Conservation (phyloP, 92 coral and sea anemone genomes). For the Paramuricea clavata region DNA sequence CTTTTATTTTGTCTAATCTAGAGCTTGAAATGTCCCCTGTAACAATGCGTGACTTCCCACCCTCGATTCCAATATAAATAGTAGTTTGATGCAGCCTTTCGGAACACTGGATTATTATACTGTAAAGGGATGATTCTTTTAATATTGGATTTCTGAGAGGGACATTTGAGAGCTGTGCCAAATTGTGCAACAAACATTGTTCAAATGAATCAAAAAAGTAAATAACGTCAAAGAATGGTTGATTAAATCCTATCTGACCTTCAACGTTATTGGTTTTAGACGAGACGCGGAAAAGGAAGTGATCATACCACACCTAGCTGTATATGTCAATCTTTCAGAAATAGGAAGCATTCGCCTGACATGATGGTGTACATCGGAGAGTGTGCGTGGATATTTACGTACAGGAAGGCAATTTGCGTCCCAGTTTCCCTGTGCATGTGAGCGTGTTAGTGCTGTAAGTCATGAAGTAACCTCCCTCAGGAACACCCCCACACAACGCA, state of each 20-base stretch:
- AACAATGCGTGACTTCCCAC: too few species aligned
- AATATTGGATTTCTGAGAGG: background rate
- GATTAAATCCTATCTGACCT: background rate
- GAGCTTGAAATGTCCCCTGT: too few species aligned
- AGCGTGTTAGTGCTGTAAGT: too few species aligned
- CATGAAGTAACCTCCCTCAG: too few species aligned
- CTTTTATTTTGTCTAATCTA: too few species aligned
- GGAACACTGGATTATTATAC: too few species aligned
- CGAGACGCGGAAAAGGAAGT: constrained; percentile 15
- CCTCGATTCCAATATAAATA: too few species aligned
- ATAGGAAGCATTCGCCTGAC: background rate
- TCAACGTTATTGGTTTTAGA: background rate
- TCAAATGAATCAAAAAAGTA: background rate
- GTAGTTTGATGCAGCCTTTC: too few species aligned
- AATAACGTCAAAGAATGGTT: background rate
- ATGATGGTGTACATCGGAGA: background rate
- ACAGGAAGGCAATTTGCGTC: background rate
- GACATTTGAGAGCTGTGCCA: background rate
- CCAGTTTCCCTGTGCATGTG: too few species aligned
- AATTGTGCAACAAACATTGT: background rate
- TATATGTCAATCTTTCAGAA: background rate
- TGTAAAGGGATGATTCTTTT: background rate
- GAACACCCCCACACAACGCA: background rate
- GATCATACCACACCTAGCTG: background rate
- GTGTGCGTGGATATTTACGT: background rate